Base-by-base conservation (phyloP, 2,888 invertebrate genomes). In the Macrostomum cliftonense region DNA sequence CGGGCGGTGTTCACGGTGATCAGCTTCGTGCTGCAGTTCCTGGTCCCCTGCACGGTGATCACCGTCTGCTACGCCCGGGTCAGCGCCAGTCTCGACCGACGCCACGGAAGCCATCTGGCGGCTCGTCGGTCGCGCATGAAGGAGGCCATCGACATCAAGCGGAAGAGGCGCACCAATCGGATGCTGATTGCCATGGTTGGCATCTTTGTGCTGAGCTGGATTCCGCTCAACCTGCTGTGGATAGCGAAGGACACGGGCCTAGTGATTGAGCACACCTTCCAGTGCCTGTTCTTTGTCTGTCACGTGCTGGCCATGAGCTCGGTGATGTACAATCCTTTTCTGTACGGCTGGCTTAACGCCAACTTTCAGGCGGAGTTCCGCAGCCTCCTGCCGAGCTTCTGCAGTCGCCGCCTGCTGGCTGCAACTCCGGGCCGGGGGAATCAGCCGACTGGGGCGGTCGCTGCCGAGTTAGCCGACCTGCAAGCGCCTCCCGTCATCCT, bases 181-280 rank as follows among this genome's bases (percentile, higher is more conserved):
- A 97, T 95, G 95, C 73, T 97, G 52, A 88, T 95, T 52, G 83
- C 87, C 1, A 97, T 97, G 95, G 95, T 77, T 12, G 79, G 81
- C 12, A 86, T 95, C 47, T 97, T 97, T 65, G 85, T 88, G 0
- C 73, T 86, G n/a, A 93, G 89, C 37, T 97, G 95, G 57, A 73
- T 71, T 55, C 70, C 70, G 5, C 57, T 95, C 51, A 95, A 95
- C 66, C 72, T 83, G 46, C 79, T 87, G 57, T 91, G 91, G 65
- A 77, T 91, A 37, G 76, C 83, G 5, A 56, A 59, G 7, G 65
- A 64, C 21, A 28, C 28, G 28, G 28, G 28, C 28, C 9, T 28
- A 28, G 28, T 9, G 28, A 28, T 4, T 9, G 28, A 28, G 9
- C 28, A 28, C 28, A 28, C 28, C 28, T 87, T 85, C 67, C 80